Evolutionary conservation across 2,888 invertebrate genomes (phyloP), one percentile per base, ranked within the genome.

Genomic region (Meghimatium bilineatum): DNA sequence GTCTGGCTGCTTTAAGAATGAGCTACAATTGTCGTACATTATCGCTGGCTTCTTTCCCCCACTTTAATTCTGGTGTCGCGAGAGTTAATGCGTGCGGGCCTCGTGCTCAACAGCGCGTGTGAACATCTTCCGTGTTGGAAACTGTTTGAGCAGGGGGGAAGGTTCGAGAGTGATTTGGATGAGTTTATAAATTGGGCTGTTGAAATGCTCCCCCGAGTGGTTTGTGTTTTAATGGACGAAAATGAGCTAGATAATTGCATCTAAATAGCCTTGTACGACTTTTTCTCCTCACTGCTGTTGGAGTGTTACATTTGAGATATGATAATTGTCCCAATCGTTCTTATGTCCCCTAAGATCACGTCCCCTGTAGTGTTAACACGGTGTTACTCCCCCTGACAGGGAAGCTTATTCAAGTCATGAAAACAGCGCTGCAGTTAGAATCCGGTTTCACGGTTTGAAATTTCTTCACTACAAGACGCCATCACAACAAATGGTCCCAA

Each of bases 171-270:
- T 29, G 63, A 66, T 52, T 36, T 49, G 82, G 32, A 56, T n/a
- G 67, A 75, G 82, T 75, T 82, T 82, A 82, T 75, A 82, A 82
- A 76, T 82, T 82, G 82, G 76, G 67, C 76, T 75, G 82, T 82
- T 82, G 75, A 82, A 52, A 66, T 49, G 44, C 52, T 82, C 82
- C 82, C 82, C 67, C 38, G 82, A 82, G 82, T 60, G 49, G 67
- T 66, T 75, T 82, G 76, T 82, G 56, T 82, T 82, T 82, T 82
- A 82, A 82, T 82, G 82, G 76, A 66, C 8, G 32, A 34, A 82
- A 82, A 82, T 82, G 75, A 76, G 75, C 75, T 44, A n/a, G 82
- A 82, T 82, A 82, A 82, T 82, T 82, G 82, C 76, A n/a, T 82
- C 67, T 72, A 78, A 78, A 78, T 78, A 66, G 78, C 34, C 63